Percentiles rank a stretch among this genome's conserved stretches.
phyloP scores from a whole-genome alignment of 2,888 invertebrate genomes.

The Muschampia plurimacula region DNA sequence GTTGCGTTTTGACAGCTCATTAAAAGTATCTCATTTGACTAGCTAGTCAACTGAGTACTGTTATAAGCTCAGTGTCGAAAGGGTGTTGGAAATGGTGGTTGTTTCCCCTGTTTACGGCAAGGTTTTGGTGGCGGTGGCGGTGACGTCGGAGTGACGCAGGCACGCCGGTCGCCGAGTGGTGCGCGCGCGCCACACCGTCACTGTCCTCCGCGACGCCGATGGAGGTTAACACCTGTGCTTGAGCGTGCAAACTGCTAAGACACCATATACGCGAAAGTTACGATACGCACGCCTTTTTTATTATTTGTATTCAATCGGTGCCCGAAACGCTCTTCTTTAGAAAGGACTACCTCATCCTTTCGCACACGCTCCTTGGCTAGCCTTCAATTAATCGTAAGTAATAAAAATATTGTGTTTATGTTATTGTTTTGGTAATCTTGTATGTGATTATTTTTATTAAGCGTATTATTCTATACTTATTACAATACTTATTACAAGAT shows the following conservation, averaged over 20 bases:
- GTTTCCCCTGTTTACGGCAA: neutral
- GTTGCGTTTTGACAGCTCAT: no score
- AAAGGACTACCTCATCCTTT: slow-evolving; percentile 43
- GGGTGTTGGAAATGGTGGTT: neutral
- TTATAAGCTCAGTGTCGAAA: no score
- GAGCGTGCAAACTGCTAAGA: slow-evolving; percentile 49
- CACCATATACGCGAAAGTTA: slow-evolving; percentile 67
- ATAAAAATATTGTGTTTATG: neutral
- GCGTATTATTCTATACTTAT: no score
- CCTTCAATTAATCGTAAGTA: slow-evolving; percentile 45
- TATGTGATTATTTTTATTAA: no score
- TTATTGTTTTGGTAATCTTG: neutral
- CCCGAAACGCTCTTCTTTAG: slow-evolving; percentile 48
- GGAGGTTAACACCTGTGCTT: slow-evolving; percentile 66
- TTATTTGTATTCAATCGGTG: slow-evolving; percentile 71
- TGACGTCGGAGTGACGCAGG: slow-evolving; percentile 56
- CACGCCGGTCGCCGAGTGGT: slow-evolving; percentile 41
- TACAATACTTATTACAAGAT: no score
- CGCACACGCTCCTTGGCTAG: slow-evolving; percentile 42
- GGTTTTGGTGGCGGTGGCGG: slow-evolving; percentile 15
- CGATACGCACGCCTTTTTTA: slow-evolving; percentile 61
- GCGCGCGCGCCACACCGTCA: slow-evolving; percentile 64
- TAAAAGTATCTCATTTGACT: no score
- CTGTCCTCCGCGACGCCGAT: slow-evolving; percentile 62
- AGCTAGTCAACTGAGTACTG: no score